Evolutionary conservation across 1,140 invertebrate species (phyloP).

Genomic region (Zaprionus ornatus): DNA sequence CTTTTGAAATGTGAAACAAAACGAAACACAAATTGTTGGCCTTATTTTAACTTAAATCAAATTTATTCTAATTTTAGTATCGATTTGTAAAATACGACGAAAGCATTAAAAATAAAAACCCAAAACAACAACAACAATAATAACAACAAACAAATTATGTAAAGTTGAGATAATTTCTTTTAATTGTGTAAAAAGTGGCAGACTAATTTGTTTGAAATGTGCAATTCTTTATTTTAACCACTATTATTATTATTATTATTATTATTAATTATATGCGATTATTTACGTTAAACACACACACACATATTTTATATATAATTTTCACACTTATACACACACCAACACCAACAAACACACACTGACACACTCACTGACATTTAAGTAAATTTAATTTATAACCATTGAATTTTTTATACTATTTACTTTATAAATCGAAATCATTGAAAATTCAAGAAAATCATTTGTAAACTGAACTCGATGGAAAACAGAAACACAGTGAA

Average conservation of each 20-base stretch:
- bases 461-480: constrained; percentile 53
- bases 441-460: constrained; percentile 48
- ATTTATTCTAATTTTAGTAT: constrained; percentile 78
- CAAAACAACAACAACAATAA: constrained; percentile 28
- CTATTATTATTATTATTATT: constrained; percentile 58
- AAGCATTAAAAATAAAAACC: constrained; percentile 26
- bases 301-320: constrained; percentile 41
- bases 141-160: constrained; percentile 48
- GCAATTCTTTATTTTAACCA: constrained; percentile 77
- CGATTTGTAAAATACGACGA: constrained; percentile 52
- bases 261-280: constrained; percentile 46
- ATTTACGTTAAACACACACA: constrained; percentile 42
- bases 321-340: constrained; percentile 41
- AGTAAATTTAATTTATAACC: constrained; percentile 69
- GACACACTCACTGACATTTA: constrained; percentile 50
- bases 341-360: too few relatives aligned
- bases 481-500: constrained; percentile 62
- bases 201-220: constrained; percentile 70
- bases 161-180: constrained; percentile 52
- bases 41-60: constrained; percentile 81
- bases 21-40: constrained; percentile 62
- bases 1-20: constrained; percentile 41
- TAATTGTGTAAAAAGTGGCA: constrained; percentile 51
- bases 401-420: constrained; percentile 41
- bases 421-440: constrained; percentile 15